Base-by-base conservation (phyloP, 2,888 invertebrate species). In the Caenorhabditis virilis region DNA sequence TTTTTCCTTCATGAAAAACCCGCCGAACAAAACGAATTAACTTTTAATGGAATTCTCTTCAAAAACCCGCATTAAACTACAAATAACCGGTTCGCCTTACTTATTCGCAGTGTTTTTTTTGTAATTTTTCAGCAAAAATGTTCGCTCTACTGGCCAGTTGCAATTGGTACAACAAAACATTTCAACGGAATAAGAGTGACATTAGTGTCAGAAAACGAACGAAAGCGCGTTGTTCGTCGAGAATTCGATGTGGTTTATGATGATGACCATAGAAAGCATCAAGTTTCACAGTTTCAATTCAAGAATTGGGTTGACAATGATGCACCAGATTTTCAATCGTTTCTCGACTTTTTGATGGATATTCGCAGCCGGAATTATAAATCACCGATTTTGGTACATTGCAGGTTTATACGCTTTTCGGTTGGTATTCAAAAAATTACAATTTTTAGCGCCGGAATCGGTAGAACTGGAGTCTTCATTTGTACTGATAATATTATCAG, bases 401-500 rank as follows among this genome's bases (percentile, higher is more conserved):
- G 80, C 74, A 73, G 73, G 73, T 73, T 47, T 20, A 52, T 50
- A n/a, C 25, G n/a, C n/a, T n/a, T n/a, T n/a, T n/a, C n/a, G n/a
- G n/a, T n/a, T n/a, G n/a, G n/a, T n/a, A n/a, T n/a, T n/a, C n/a
- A n/a, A n/a, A n/a, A n/a, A n/a, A n/a, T n/a, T n/a, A n/a, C n/a
- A n/a, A n/a, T 4, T 71, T 78, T 51, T 58, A 79, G 79, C 46
- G 79, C 78, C 15, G 81, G 81, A n/a, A 71, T 78, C 38, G 80
- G 80, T 13, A 59, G 80, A 39, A 78, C 76, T 2, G 81, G 81
- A 7, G 81, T 81, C 1, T 81, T 73, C 69, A 77, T 81, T 26
- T 51, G 58, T 45, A 61, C 55, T 15, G 60, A 56, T 35, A 66
- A 66, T 26, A 55, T 60, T 7, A 54, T 66, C 15, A 51, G 47